Base-by-base conservation (phyloP, 2,888 invertebrate species). In the Pyralis farinalis region DNA sequence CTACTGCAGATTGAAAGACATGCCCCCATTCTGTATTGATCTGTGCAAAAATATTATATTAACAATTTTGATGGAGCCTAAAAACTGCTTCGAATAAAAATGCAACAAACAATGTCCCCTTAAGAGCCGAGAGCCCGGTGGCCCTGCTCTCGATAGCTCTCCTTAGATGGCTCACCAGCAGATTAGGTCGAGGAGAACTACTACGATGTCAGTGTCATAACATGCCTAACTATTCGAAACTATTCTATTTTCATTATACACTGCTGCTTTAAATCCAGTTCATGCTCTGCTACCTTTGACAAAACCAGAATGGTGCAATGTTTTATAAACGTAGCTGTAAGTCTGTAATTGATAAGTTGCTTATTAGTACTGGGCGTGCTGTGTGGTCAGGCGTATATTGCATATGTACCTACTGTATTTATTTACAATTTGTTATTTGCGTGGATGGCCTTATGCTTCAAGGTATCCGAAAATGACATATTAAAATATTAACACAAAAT, bases 121-220 rank as follows among this genome's bases (percentile, higher is more conserved):
- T 79, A 79, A 82, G 71, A 78, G 77, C 80, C 62, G 78, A 81
- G 72, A 80, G 77, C 80, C 61, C 68, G 81, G 63, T 77, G 86
- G 83, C 86, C 87, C 73, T 85, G 86, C 86, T 87, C 87, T 86
- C 86, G 82, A 85, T 87, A 77, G 72, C 71, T 81, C 83, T 86
- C 86, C 86, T 80, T 86, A 86, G 87, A 87, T 87, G 87, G 84
- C 83, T 80, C 87, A 80, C 70, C 71, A 71, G 67, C 71, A 83
- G 84, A 87, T 80, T 88, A 83, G 87, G 87, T 88, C 87, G 87
- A 88, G 87, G 87, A 84, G 79, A 88, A 71, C 87, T 55, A 79
- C 76, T 79, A 71, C 76, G 72, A 74, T 80, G 82, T 83, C 86
- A 82, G 82, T 85, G 85, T 83, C 84, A 85, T 70, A 78, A 62